phyloP scores from a whole-genome alignment of 2,113 vertebrate genomes.

The Polypterus bichir region DNA sequence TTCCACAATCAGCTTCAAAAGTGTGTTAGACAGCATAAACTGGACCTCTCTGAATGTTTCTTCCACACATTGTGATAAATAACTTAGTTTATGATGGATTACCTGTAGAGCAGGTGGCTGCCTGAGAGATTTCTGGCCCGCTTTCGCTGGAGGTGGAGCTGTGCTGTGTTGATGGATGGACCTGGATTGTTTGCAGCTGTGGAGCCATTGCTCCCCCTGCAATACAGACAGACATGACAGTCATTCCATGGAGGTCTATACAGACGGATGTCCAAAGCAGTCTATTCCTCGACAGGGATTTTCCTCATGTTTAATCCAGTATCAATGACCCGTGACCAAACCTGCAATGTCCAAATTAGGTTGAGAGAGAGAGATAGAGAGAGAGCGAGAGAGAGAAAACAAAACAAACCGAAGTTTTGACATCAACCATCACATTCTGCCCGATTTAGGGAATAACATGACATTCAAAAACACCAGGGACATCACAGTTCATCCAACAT shows the following conservation, averaged over 20 bases:
- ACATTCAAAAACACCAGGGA: no score
- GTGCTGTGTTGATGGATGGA: slow-evolving; percentile 75
- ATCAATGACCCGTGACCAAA: no score
- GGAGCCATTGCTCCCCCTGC: slow-evolving; percentile 76
- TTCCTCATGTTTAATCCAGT: no score
- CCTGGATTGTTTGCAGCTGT: slow-evolving; percentile 91
- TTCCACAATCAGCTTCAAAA: no score
- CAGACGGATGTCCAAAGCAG: no score
- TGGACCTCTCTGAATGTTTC: no score
- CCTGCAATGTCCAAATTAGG: background rate
- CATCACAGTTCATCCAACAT: background rate
- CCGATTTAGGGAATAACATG: no score
- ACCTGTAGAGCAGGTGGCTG: slow-evolving; percentile 84
- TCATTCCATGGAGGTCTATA: no score
- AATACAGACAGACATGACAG: slow-evolving; percentile 24
- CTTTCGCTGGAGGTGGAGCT: slow-evolving; percentile 70
- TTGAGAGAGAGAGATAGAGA: background rate
- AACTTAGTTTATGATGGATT: slow-evolving; percentile 11
- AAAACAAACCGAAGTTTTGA: background rate
- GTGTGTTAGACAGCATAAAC: no score
- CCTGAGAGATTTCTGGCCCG: slow-evolving; percentile 83
- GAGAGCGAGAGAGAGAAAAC: background rate
- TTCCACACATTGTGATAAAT: no score
- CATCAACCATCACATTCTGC: background rate
- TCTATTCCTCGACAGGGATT: no score